Base-by-base conservation (phyloP, 2,888 invertebrate species). In the Xestia rhomboidea region DNA sequence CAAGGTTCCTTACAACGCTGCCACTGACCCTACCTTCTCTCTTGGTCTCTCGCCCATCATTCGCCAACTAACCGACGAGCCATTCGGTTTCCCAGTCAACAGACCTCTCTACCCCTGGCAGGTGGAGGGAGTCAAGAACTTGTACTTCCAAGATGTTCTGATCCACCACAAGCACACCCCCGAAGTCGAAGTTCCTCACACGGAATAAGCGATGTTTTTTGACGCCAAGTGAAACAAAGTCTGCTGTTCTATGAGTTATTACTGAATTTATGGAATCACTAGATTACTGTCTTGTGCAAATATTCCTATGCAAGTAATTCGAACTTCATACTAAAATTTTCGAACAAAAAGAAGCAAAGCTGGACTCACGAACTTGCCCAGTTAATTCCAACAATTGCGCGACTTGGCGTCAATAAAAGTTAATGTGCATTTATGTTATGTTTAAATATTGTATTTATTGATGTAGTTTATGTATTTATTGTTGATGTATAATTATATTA, bases 41-140 rank as follows among this genome's bases (percentile, higher is more conserved):
- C 96, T 97, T 79, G 97, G 97, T 41, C 88, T 96, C 49, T 97
- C 95, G 8, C 92, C 95, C 34, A 95, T 97, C 4, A 94, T 95
- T 77, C 93, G 96, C 66, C 94, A 93, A 71, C 88, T 96, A 30
- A 97, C 97, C 78, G 94, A 94, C 86, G 94, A 95, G 68, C 97
- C 97, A 24, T 91, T 97, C 41, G 97, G 97, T 72, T 97, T 94
- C 93, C 97, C 97, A 13, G 90, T 97, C 82, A 96, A 97, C 92
- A 95, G 97, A 84, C 97, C 96, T 0, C 91, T 97, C 72, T 90
- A 95, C 73, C 81, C 87, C 81, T 95, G 93, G 93, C 93, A 93
- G 84, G 80, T 94, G 62, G 81, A 92, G 41, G 90, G 90, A 73
- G 91, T 96, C 15, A 93, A 93, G 81, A 97, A 97, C 93, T 88